Evolutionary conservation across 2,888 invertebrate species (phyloP), one percentile per base, ranked within the genome.

Genomic region (Trichogramma dendrolimi): DNA sequence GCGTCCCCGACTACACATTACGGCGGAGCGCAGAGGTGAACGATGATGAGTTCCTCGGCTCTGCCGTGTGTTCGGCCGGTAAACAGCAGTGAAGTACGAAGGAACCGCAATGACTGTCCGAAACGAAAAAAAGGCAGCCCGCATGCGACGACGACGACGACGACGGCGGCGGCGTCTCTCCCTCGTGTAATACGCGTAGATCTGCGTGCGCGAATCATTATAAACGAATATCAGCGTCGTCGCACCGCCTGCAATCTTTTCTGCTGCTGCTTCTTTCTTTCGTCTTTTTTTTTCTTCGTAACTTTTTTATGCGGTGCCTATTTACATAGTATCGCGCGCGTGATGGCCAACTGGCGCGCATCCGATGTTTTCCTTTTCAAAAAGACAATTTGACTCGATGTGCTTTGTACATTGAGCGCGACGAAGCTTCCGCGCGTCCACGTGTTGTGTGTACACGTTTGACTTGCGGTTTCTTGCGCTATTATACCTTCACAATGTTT

Each of bases 71-170:
- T 27, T 27, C 27, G 27, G 27, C 27, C 27, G 27, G 27, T 27
- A 27, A 27, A 27, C 27, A 27, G 27, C 27, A 27, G 27, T 27
- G 27, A 27, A 27, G 67, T 62, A 67, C 62, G 63, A 62, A 61
- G 63, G 68, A 68, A 71, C 71, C 71, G 62, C 71, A 70, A 70
- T 69, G 69, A 69, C 69, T 67, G 65, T 67, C 66, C 51, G 67
- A 67, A 67, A 67, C 63, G 67, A 67, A 64, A 65, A 64, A 64
- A 63, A 61, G 67, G 67, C 63, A 67, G 67, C 67, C 62, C 57
- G 50, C 64, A 55, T 62, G 8, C 46, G 27, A 5, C 41, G 41
- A 48, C 61, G 14, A 14, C 14, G 50, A 40, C 11, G 11, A 7
- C 56, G 47, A n/a, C 47, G 8, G 41, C 41, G 5, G 11, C 39